Base-by-base conservation (phyloP, 2,113 vertebrate genomes). In the Clinocottus analis region DNA sequence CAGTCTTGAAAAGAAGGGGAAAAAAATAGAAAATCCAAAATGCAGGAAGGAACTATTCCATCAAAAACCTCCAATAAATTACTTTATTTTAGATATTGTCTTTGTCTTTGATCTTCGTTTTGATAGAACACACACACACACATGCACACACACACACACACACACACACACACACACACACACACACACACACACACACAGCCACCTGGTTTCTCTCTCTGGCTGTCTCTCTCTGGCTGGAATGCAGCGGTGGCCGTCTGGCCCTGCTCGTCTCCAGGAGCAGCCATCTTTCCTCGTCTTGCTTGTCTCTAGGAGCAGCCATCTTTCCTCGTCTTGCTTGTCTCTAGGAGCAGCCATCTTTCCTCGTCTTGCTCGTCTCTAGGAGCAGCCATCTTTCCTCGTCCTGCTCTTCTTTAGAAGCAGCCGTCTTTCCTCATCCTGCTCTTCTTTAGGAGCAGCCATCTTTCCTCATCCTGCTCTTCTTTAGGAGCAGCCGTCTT, bases 341-440 rank as follows among this genome's bases (percentile, higher is more conserved):
- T n/a, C n/a, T n/a, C n/a, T n/a, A n/a, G n/a, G n/a, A n/a, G n/a
- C n/a, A n/a, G n/a, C n/a, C n/a, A n/a, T n/a, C n/a, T n/a, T n/a
- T n/a, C n/a, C n/a, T n/a, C n/a, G n/a, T n/a, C 89, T 87, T 83
- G 89, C 93, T 93, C 92, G 90, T 94, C 92, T 86, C 88, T 88
- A 82, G 85, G 83, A 91, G 90, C 82, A 91, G 89, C 88, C 90
- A n/a, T n/a, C n/a, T n/a, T n/a, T n/a, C n/a, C n/a, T n/a, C n/a
- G n/a, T n/a, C 89, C 88, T 83, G 89, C 93, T 93, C 92, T 90
- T 94, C 92, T 86, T 87, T 88, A 82, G 85, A 82, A 91, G 90
- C 82, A 85, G 82, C 89, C 87, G 81, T 91, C 86, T 89, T 86
- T 92, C 89, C 89, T 90, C 84, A 56, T 92, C 80, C 84, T n/a